Conservation (phyloP, 1,140 invertebrate genomes). For the Drosophila parvula region DNA sequence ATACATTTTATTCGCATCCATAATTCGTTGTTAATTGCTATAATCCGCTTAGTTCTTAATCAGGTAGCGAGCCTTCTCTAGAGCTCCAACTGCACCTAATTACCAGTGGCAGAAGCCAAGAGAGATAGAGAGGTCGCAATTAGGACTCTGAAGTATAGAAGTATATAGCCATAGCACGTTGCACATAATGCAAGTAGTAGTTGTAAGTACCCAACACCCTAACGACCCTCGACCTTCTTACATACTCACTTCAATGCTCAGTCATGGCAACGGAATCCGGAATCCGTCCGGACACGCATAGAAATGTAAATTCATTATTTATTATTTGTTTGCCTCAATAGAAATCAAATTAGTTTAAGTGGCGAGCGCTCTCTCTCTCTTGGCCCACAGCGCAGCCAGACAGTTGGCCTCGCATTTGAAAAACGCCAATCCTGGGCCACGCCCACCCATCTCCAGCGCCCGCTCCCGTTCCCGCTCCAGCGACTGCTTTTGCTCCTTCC, state of each 20-base stretch:
- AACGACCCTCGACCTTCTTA: conserved; percentile 33
- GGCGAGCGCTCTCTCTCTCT: conserved; percentile 34
- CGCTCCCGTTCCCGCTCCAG: background rate
- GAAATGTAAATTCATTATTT: conserved; percentile 83
- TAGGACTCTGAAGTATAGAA: conserved; percentile 29
- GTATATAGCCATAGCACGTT: conserved; percentile 13
- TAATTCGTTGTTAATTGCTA: conserved; percentile 62
- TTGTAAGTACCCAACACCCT: conserved; percentile 20
- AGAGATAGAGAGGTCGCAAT: conserved; percentile 31
- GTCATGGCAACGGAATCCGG: conserved; percentile 33
- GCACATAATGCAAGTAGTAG: conserved; percentile 44
- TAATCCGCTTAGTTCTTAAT: conserved; percentile 69
- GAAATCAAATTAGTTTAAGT: conserved; percentile 83
- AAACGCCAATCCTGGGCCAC: conserved; percentile 59
- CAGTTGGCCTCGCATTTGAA: conserved; percentile 70
- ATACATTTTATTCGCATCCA: conserved; percentile 29
- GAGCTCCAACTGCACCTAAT: conserved; percentile 37
- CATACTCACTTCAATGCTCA: conserved; percentile 32
- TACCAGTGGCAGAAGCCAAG: conserved; percentile 25
- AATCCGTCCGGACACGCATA: conserved; percentile 64
- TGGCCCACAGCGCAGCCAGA: conserved; percentile 42
- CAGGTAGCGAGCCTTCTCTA: conserved; percentile 28
- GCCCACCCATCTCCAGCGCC: conserved; percentile 3
- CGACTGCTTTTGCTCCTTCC: background rate
- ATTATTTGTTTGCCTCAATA: conserved; percentile 83